A percentile compares a stretch with the other conserved stretches of the same genome.
Conservation (phyloP, 2,113 vertebrate species). For the Cololabis saira region DNA sequence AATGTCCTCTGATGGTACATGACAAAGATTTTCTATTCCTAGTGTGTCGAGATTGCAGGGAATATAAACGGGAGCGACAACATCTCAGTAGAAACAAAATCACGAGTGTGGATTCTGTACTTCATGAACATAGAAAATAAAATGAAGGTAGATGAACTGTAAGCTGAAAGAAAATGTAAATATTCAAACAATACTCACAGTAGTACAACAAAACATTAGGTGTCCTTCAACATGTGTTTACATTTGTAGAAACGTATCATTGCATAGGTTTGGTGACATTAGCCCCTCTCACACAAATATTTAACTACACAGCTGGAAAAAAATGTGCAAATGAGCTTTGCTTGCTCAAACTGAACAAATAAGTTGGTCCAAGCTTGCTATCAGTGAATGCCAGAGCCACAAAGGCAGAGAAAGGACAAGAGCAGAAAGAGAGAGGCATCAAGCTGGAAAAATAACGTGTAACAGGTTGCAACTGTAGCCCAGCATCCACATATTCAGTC, state of each 20-base stretch:
- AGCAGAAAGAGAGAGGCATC: no score
- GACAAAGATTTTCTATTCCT: constrained; percentile 14
- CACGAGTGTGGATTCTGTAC: background rate
- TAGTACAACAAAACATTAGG: background rate
- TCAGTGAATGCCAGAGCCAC: background rate
- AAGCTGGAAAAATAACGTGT: no score
- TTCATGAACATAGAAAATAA: background rate
- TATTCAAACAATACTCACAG: background rate
- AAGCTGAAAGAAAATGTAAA: background rate
- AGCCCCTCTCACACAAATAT: no score
- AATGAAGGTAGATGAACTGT: background rate
- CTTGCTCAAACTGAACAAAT: background rate
- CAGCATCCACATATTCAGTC: no score
- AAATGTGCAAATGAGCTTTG: no score
- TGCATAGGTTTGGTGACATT: background rate
- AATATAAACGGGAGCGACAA: background rate
- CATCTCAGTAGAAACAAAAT: no score
- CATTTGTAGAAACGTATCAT: background rate
- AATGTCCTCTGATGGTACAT: background rate
- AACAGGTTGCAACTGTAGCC: no score
- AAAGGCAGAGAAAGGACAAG: no score
- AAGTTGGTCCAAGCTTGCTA: background rate
- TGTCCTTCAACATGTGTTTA: background rate
- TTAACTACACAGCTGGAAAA: no score
- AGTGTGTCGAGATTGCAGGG: constrained; percentile 1